These are phyloP conservation scores for Sinocyclocheilus anshuiensis DNA, from an alignment of 2,113 vertebrate genomes.

Conservation along the genomic window DNA sequence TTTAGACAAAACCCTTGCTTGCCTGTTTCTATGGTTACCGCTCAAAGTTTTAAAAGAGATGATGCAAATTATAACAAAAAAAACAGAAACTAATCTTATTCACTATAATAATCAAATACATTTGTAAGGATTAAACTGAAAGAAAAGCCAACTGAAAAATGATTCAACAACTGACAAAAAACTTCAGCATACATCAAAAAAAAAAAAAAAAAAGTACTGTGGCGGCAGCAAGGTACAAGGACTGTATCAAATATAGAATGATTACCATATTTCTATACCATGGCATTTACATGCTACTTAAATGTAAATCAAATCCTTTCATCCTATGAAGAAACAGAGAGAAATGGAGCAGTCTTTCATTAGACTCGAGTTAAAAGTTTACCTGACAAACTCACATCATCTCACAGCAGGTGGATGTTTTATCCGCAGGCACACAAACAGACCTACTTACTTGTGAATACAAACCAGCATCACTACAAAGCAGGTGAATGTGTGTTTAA, in stretches of 20 bases:
- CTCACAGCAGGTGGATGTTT: conserved; percentile 12
- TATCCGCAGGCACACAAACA: conserved; percentile 20
- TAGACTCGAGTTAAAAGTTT: conserved; percentile 7
- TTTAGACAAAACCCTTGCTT: conserved; percentile 31
- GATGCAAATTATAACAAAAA: not conserved
- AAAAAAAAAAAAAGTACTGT: not conserved
- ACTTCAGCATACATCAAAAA: not conserved
- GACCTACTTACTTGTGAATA: conserved; percentile 5
- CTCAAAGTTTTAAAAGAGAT: conserved; percentile 17
- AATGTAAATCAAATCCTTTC: not conserved
- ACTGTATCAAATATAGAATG: not conserved
- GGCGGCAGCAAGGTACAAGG: not conserved
- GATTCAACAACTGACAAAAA: not conserved
- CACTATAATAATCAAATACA: not conserved
- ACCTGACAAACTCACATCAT: not conserved
- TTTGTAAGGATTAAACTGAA: not conserved
- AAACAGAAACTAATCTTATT: not conserved
- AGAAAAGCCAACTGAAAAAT: conserved; percentile 7
- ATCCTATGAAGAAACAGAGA: not conserved
- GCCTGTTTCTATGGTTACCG: conserved; percentile 52
- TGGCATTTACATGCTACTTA: not conserved
- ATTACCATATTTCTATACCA: conserved; percentile 3
- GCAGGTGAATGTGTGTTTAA: not conserved
- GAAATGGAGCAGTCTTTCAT: conserved; percentile 6
- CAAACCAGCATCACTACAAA: not conserved